Base-by-base conservation (phyloP, 2,888 invertebrate species). In the Nowickia ferox region DNA sequence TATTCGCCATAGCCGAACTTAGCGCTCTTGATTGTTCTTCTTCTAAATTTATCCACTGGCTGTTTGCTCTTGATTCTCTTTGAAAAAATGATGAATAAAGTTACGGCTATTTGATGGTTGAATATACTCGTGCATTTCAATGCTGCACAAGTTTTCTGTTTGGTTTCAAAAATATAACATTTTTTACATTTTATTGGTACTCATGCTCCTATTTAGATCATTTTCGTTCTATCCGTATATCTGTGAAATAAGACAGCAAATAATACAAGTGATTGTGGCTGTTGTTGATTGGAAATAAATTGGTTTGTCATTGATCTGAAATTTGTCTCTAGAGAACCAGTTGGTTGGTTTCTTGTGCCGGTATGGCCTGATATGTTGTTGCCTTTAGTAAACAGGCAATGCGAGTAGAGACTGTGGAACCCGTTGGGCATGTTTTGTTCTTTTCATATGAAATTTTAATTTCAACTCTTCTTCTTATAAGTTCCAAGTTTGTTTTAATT, bases 241-340 rank as follows among this genome's bases (percentile, higher is more conserved):
- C 59, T 68, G 30, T 51, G 11, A 17, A 46, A 46, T 6, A 68
- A 63, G 38, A 59, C 59, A 77, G 6, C 40, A 65, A 17, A 8
- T 46, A 48, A 68, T 17, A 11, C 11, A 65, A 59, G 57, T 75
- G 13, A 69, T 76, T 63, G 19, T 22, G 61, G 1, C 61, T 61
- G 59, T 53, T 38, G 75, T 63, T 76, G 71, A 65, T 65, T 72
- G 59, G 38, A 72, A 77, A 83, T 83, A 77, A 77, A 83, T 83
- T 83, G 57, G 77, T 42, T 77, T 83, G 83, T 83, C 77, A 77
- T 83, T 77, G 83, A 83, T 77, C 72, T 66, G 51, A 83, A 83
- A 83, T 83, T 77, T 83, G 77, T 83, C 72, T 72, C 63, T 72
- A 66, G 40, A 65, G 57, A 83, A 83, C 77, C 48, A 72, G 77